Conservation (phyloP, 1,140 invertebrate species). For the Drosophila orosa region DNA sequence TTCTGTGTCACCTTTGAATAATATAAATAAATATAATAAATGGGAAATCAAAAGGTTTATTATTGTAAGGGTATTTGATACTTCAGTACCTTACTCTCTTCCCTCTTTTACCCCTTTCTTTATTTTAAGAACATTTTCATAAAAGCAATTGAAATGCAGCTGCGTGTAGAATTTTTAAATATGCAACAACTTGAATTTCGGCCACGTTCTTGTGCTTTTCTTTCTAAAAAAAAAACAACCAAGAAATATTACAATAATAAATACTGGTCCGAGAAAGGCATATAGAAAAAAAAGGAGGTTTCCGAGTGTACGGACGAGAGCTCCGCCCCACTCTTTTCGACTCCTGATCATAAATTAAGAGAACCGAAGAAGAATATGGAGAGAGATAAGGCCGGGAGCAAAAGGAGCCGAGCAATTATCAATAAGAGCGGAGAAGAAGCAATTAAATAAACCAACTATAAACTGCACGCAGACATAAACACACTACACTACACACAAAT, state of each 20-base stretch:
- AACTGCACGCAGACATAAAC: slow-evolving; percentile 14
- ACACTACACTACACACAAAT: slow-evolving; percentile 5
- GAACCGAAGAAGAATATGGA: neutral
- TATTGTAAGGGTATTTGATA: neutral
- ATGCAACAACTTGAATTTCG: slow-evolving; percentile 40
- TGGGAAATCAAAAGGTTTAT: neutral
- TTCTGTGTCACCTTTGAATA: neutral
- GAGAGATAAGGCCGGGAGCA: slow-evolving; percentile 23
- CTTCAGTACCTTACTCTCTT: neutral
- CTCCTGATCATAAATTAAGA: slow-evolving; percentile 33
- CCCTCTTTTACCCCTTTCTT: slow-evolving; percentile 7
- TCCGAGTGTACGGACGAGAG: slow-evolving; percentile 9
- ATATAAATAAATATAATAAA: neutral
- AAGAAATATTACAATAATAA: slow-evolving; percentile 58
- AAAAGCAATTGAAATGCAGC: slow-evolving; percentile 71
- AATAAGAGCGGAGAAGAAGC: slow-evolving; percentile 23
- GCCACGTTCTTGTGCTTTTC: neutral
- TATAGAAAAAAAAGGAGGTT: neutral
- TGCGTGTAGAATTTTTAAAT: slow-evolving; percentile 72
- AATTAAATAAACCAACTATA: slow-evolving; percentile 29
- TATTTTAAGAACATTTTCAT: slow-evolving; percentile 53
- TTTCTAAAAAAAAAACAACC: slow-evolving; percentile 12
- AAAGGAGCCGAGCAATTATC: slow-evolving; percentile 43
- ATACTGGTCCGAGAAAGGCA: slow-evolving; percentile 28
- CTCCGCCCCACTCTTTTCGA: slow-evolving; percentile 6